phyloP scores from a whole-genome alignment of 2,888 invertebrate species.

The Clostera curtula region DNA sequence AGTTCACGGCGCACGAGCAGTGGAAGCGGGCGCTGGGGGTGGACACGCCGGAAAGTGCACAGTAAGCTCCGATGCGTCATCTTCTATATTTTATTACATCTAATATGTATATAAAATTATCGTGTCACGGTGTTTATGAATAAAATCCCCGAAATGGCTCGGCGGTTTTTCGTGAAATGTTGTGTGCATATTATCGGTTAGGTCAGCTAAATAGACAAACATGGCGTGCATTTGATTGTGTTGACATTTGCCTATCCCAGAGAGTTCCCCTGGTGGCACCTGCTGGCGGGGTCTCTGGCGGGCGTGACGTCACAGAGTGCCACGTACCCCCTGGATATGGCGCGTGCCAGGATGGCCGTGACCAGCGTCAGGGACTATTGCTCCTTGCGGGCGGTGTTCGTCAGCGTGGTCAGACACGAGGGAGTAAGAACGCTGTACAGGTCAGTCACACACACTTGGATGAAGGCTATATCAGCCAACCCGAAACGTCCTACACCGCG shows the following conservation, averaged over 20 bases:
- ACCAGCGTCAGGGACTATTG: conserved; percentile 84
- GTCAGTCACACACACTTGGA: conserved; percentile 27
- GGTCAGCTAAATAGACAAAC: too few relatives aligned
- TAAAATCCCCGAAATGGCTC: too few relatives aligned
- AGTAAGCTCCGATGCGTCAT: conserved; percentile 29
- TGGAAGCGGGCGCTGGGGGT: conserved; percentile 89
- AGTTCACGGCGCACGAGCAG: conserved; percentile 98
- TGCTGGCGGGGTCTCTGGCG: conserved; percentile 94
- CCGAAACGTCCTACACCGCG: too few relatives aligned
- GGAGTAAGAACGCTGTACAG: conserved; percentile 85
- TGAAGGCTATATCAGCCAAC: too few relatives aligned
- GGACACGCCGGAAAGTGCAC: conserved; percentile 67
- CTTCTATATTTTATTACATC: too few relatives aligned
- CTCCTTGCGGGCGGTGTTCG: conserved; percentile 75
- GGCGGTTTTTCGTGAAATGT: too few relatives aligned
- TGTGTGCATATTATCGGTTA: background rate
- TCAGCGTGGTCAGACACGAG: conserved; percentile 83
- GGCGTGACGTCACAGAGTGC: conserved; percentile 95
- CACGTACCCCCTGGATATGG: conserved; percentile 97
- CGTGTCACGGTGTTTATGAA: too few relatives aligned
- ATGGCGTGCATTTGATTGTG: too few relatives aligned
- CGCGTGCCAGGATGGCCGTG: conserved; percentile 97
- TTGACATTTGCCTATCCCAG: conserved; percentile 22
- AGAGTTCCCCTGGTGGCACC: conserved; percentile 67
- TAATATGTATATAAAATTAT: too few relatives aligned